Evolutionary conservation across 1,140 invertebrate species (phyloP), one percentile per base, ranked within the genome.

Genomic region (Druon quercuslanigerum): DNA sequence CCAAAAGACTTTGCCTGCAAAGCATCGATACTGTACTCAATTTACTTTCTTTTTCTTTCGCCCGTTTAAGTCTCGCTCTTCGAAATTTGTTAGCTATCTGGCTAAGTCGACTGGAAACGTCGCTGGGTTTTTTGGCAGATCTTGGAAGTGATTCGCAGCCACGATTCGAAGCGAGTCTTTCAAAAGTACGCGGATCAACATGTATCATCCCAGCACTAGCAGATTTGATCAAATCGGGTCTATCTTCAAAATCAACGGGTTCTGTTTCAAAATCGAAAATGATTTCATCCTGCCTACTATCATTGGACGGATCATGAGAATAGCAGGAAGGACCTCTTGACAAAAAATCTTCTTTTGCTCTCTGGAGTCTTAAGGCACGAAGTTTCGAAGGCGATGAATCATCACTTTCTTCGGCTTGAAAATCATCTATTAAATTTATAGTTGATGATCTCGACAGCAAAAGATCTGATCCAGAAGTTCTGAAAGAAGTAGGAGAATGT

Each of bases 181-280:
- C 92, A 85, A 92, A 94, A 3, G 93, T 90, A 12, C 93, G 91
- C 16, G 91, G 85, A 75, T 94, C 94, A 1, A 94, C 89, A 77
- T 94, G 94, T 66, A 96, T 95, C 93, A 95, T 95, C 13, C 94
- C 95, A 0, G 93, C 95, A 80, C 95, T 95, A 2, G 94, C 93
- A 33, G 94, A 95, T 83, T 95, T 94, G 2, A 93, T 92, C 4
- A 95, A 85, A 12, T 90, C 82, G 5, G 78, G 20, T 17, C 76
- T 75, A 11, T 76, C 77, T 50, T 74, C 51, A 33, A 72, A 57
- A 40, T 79, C 77, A 19, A 72, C 40, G 8, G 72, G 60, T 50
- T 72, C 52, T 8, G 54, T 46, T 9, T 33, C 54, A 6, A 13
- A 72, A 51, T 74, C 54, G 4, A 57, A 60, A n/a, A n/a, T 17